phyloP scores from a whole-genome alignment of 2,888 invertebrate genomes.

The Ochropleura plecta region DNA sequence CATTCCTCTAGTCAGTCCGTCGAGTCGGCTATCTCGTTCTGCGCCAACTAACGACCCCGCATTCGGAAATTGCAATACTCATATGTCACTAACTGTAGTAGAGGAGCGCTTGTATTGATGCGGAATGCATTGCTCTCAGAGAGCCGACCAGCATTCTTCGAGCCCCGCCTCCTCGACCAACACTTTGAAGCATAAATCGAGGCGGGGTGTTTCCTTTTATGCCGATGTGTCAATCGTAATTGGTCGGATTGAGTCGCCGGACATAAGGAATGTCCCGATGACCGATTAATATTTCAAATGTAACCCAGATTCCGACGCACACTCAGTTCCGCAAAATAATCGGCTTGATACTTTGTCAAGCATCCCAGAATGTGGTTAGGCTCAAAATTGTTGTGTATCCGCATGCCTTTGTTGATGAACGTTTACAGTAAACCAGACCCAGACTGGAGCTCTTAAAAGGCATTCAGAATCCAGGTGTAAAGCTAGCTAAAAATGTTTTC shows the following conservation, averaged over 20 bases:
- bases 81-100: constrained; percentile 83
- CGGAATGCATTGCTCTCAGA: constrained; percentile 76
- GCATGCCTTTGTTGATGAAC: not conserved
- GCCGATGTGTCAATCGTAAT: constrained; percentile 67
- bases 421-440: not conserved
- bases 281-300: constrained; percentile 75
- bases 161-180: constrained; percentile 65
- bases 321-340: constrained; percentile 44
- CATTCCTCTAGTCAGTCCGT: constrained; percentile 75
- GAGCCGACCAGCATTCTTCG: constrained; percentile 73
- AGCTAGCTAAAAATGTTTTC: not conserved
- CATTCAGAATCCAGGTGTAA: not conserved
- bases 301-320: constrained; percentile 61
- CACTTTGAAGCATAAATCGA: constrained; percentile 56
- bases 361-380: constrained; percentile 1
- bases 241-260: constrained; percentile 65
- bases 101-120: constrained; percentile 81
- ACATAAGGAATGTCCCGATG: constrained; percentile 69
- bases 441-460: not conserved
- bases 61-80: constrained; percentile 88
- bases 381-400: not conserved
- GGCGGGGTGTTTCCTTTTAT: constrained; percentile 61
- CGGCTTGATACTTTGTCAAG: constrained; percentile 29
- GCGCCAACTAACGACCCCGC: constrained; percentile 80
- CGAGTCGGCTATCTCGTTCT: constrained; percentile 75